Percentiles rank a stretch among this genome's conserved stretches.
Conservation (phyloP, 2,888 invertebrate genomes). For the Papilio gigon region DNA sequence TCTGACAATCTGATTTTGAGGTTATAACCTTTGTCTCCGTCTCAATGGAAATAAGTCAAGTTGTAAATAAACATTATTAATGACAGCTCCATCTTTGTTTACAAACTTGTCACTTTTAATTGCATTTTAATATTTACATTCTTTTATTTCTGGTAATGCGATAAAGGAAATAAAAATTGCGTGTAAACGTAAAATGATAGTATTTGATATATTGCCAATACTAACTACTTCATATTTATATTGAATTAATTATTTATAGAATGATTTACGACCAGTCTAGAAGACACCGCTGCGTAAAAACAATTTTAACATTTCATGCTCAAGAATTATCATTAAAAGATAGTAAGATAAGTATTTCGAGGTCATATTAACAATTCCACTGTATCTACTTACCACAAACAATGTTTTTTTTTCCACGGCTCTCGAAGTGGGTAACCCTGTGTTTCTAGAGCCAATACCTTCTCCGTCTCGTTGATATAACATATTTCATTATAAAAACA, state of each 20-base stretch:
- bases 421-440: too few relatives aligned
- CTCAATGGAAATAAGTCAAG: constrained; percentile 1
- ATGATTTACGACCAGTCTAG: constrained; percentile 34
- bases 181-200: constrained; percentile 22
- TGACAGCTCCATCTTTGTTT: constrained; percentile 4
- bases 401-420: too few relatives aligned
- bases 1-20: background rate
- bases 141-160: background rate
- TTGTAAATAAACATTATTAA: constrained; percentile 18
- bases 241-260: constrained; percentile 35
- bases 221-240: constrained; percentile 27
- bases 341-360: background rate
- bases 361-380: background rate
- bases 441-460: too few relatives aligned
- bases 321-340: background rate
- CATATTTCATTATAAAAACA: too few relatives aligned
- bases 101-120: constrained; percentile 25
- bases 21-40: background rate
- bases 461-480: too few relatives aligned
- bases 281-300: constrained; percentile 22
- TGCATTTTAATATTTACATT: background rate
- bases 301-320: constrained; percentile 9
- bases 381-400: background rate
- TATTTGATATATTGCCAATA: constrained; percentile 37
- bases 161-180: constrained; percentile 12